These are phyloP conservation scores for Phoeniculus purpureus DNA, from an alignment of 2,797 vertebrate species.

Conservation along the genomic window DNA sequence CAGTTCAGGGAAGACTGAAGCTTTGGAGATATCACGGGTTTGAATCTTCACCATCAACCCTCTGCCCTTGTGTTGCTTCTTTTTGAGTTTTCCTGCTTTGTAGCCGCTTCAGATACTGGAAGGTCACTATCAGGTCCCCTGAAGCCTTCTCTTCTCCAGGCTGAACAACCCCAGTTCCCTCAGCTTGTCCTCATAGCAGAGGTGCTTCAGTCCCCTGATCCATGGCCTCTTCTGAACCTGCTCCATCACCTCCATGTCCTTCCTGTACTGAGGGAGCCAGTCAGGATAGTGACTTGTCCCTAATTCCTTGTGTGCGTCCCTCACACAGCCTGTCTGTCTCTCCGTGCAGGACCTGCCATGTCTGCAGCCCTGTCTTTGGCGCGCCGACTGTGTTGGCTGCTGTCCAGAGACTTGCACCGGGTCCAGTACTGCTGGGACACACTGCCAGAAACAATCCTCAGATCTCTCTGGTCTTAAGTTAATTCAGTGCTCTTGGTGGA, in stretches of 20 bases:
- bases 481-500: slow-evolving; percentile 42
- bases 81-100: background rate
- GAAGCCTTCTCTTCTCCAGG: too few relatives aligned
- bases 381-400: background rate
- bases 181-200: too few relatives aligned
- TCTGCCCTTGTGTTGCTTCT: background rate
- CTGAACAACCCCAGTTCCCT: too few relatives aligned
- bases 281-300: background rate
- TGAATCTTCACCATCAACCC: background rate
- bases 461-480: slow-evolving; percentile 30
- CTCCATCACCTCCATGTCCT: too few relatives aligned
- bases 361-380: slow-evolving; percentile 20
- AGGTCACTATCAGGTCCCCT: too few relatives aligned
- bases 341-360: background rate
- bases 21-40: background rate
- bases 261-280: background rate
- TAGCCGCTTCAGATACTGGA: too few relatives aligned
- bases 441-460: slow-evolving; percentile 44
- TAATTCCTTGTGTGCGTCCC: background rate
- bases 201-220: too few relatives aligned
- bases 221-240: too few relatives aligned
- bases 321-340: background rate
- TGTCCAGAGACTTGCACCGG: background rate
- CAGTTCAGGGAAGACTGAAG: background rate
- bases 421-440: background rate